phyloP scores from a whole-genome alignment of 2,113 vertebrate species.

The Hiodon tergisus region DNA sequence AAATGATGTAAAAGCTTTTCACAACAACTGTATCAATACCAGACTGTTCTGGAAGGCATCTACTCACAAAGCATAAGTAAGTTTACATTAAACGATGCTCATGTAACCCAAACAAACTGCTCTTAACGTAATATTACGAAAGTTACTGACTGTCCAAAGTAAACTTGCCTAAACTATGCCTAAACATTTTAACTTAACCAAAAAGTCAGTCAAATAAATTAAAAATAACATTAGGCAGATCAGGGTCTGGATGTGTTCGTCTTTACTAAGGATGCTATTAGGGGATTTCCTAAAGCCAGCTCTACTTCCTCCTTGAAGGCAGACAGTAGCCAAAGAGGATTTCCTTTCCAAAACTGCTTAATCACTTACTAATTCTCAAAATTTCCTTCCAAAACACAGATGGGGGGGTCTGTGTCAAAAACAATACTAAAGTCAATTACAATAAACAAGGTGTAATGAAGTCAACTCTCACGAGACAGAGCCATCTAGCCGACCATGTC shows the following conservation, averaged over 20 bases:
- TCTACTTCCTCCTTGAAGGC: slow-evolving; percentile 39
- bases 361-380: slow-evolving; percentile 27
- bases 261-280: slow-evolving; percentile 40
- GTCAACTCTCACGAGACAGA: neutral
- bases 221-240: no score
- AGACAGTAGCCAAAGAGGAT: slow-evolving; percentile 47
- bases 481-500: neutral
- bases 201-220: neutral
- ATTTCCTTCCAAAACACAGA: slow-evolving; percentile 22
- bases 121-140: no score
- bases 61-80: neutral
- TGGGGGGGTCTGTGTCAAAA: neutral
- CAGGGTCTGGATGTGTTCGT: slow-evolving; percentile 9
- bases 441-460: neutral
- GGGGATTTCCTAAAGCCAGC: slow-evolving; percentile 45
- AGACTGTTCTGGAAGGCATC: neutral
- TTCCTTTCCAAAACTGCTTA: slow-evolving; percentile 47
- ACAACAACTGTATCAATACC: no score
- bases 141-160: no score
- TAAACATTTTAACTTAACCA: neutral
- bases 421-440: neutral
- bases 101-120: no score
- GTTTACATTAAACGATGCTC: no score
- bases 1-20: no score
- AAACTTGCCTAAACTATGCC: neutral